These are phyloP conservation scores for human DNA, from an alignment of 2,113 vertebrate genomes.

Conservation along the genomic window GRCh38 chr17:6108001-6108500, in stretches of 20 bases:
- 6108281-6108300: conserved; percentile 56
- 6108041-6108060: too few species aligned
- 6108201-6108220: background rate
- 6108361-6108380: fast-evolving
- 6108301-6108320: conserved; percentile 46
- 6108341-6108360: background rate
- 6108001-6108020: fast-evolving
- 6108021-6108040: background rate
- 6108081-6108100: background rate
- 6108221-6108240: conserved; percentile 2
- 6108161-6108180: fast-evolving
- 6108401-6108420: fast-evolving
- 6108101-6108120: too few species aligned
- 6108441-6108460: background rate
- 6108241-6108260: conserved; percentile 58
- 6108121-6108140: background rate
- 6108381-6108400: background rate
- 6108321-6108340: background rate
- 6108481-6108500: background rate
- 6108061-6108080: background rate
- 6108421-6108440: too few species aligned
- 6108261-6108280: conserved; percentile 73
- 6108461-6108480: too few species aligned
- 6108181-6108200: background rate
- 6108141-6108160: background rate